Base-by-base conservation (phyloP, 2,888 invertebrate genomes). In the Cephus runcator region DNA sequence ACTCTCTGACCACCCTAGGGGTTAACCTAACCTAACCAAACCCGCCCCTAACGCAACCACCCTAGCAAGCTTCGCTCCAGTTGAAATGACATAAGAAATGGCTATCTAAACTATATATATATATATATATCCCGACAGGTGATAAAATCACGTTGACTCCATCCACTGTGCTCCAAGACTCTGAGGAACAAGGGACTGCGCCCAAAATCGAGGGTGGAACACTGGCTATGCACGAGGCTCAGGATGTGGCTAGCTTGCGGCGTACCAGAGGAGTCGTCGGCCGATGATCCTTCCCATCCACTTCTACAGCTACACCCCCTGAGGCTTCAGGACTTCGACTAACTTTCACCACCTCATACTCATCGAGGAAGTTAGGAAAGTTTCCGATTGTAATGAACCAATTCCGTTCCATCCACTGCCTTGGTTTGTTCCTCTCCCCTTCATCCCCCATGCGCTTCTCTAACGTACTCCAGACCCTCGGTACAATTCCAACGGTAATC, bases 321-420 rank as follows among this genome's bases (percentile, higher is more conserved):
- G 33, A 33, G 33, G 71, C 71, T 71, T 33, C 71, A 11, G 71
- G 34, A 71, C 71, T 71, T 71, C 71, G 71, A 71, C 71, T 31
- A 71, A 71, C 71, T 71, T 71, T 71, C 71, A 71, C 71, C 71
- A 71, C 71, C 31, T 71, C 71, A 31, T 34, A 31, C 33, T 75
- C 71, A 69, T 75, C 77, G 75, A 71, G 30, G 40, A 36, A 77
- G 77, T 77, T 75, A 33, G 35, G 34, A 69, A 69, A 75, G 40
- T 77, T 77, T 34, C 56, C 34, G 71, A 77, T 75, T 77, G 74
- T 77, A 77, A 77, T 77, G 77, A 77, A 69, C 77, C 75, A 71
- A 33, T 71, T 71, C 71, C 71, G 71, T 33, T 71, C 71, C 23
- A 23, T 56, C 23, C 56, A 15, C 56, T 56, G 9, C 56, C 56